Base-by-base conservation (phyloP, 2,113 vertebrate species). In the Nothobranchius kuhntae region DNA sequence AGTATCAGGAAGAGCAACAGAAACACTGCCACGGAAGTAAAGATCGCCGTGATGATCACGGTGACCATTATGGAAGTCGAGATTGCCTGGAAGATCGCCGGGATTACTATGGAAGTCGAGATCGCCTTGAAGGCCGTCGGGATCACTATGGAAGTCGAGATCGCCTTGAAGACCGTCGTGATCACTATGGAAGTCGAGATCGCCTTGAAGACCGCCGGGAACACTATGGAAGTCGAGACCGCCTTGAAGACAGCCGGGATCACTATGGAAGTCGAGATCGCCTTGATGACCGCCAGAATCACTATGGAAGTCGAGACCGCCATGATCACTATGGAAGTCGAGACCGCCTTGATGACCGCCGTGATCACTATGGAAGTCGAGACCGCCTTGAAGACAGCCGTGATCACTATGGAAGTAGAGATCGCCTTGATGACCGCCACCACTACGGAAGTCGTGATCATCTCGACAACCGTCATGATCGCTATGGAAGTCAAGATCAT, bases 391-490 rank as follows among this genome's bases (percentile, higher is more conserved):
- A 76, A 13, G 77, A 69, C 46, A 50, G 73, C 6, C 11, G 0
- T 15, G 53, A 76, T 62, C 24, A 26, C 52, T 12, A 66, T 24
- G 24, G 75, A 7, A 15, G 50, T 30, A 40, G 42, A 13, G 42
- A 60, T 46, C 40, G 13, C 36, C 57, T 60, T 13, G 65, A 74
- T 0, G 60, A 83, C 6, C 65, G 42, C 4, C 46, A 3, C 53
- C 44, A 13, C 7, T 15, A 45, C 36, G 77, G 81, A 10, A 81
- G 81, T 13, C 77, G 51, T 0, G 78, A 82, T 64, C 38, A 53
- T 7, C 73, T 79, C 1, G 58, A 71, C 0, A 58, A 84, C n/a
- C 21, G 24, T 3, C 15, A 14, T 4, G 53, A 81, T 8, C 45
- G 21, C 3, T 61, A 69, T 57, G 48, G 48, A 9, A 45, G 44